phyloP scores from a whole-genome alignment of 2,797 vertebrate species.

The Gambelia wislizenii region DNA sequence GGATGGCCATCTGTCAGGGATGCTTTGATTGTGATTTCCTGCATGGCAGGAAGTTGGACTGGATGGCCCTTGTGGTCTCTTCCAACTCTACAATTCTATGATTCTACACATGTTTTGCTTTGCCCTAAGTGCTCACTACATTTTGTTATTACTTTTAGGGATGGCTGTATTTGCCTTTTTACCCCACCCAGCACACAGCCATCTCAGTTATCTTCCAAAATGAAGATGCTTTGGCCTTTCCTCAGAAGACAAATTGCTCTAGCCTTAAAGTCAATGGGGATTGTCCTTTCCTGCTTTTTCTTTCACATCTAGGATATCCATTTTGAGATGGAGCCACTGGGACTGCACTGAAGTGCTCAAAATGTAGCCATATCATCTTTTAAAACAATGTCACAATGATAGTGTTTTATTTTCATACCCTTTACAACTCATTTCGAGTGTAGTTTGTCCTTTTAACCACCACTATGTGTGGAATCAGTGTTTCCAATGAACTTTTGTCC shows the following conservation, averaged over 20 bases:
- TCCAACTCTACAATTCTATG: no score
- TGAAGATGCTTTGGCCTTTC: not conserved
- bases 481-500: not conserved
- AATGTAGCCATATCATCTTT: not conserved
- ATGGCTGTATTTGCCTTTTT: not conserved
- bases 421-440: not conserved
- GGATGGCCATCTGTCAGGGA: no score
- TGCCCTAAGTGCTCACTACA: not conserved
- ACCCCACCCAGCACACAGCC: not conserved
- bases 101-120: not conserved
- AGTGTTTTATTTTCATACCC: not conserved
- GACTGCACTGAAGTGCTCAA: not conserved
- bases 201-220: not conserved
- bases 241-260: not conserved
- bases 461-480: not conserved
- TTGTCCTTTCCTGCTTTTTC: not conserved
- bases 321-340: not conserved
- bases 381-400: not conserved
- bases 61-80: no score
- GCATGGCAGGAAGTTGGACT: no score
- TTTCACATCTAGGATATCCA: not conserved
- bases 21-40: no score
- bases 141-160: not conserved
- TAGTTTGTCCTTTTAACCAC: not conserved
- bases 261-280: not conserved